Base-by-base conservation (phyloP, 2,797 vertebrate species). In the Scleropages formosus region DNA sequence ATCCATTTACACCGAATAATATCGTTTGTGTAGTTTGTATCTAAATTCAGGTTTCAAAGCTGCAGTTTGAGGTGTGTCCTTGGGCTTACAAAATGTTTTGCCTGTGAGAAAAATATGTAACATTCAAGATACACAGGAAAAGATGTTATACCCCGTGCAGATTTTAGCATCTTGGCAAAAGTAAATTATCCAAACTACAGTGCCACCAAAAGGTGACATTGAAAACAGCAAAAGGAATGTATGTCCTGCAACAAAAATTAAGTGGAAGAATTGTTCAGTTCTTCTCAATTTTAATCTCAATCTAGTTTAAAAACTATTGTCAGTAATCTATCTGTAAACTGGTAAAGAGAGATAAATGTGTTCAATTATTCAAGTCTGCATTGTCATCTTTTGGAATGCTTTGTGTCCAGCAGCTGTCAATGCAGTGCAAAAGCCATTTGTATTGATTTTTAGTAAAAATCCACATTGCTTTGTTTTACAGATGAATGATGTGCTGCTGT, bases 401-500 rank as follows among this genome's bases (percentile, higher is more conserved):
- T n/a, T n/a, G 24, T 16, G 20, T 15, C 12, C 46, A 71, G 2
- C 51, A 58, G 39, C 6, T 39, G 31, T 39, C 31, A 39, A 39
- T 39, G 6, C 31, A 6, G 16, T 15, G 68, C 51, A 22, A 68
- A 20, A 20, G 46, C 22, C n/a, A 39, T 71, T 58, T 22, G 7
- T 56, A 4, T 10, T 31, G 61, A 61, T 1, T 15, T 8, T 53
- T 11, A 12, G 6, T 51, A 53, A 27, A 20, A 68, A 26, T 39
- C 58, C 44, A 27, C 58, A 49, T 65, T 47, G 24, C 73, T 56
- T 47, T 59, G 39, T 61, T 61, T 71, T 27, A 66, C 79, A 99
- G 97, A 98, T 98, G 96, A 98, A 93, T 39, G 97, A 99, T 20
- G 87, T 97, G 79, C 89, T 99, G 80, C 92, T 99, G 22, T 99